A percentile compares a stretch with the other conserved stretches of the same genome.
phyloP scores from a whole-genome alignment of 1,140 invertebrate species.

The Macrobrachium rosenbergii region DNA sequence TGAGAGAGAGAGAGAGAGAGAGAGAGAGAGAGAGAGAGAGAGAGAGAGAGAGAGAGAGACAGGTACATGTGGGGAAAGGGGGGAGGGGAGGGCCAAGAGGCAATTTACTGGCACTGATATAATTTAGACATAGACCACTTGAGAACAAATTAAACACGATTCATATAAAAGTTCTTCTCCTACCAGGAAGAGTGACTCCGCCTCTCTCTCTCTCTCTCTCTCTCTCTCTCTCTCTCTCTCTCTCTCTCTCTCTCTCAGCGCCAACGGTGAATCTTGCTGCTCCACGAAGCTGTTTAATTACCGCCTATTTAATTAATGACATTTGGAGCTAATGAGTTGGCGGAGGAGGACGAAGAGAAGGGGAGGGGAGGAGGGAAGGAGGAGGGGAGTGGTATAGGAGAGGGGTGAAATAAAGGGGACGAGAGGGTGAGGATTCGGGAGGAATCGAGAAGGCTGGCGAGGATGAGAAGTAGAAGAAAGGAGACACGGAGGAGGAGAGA shows the following conservation, averaged over 20 bases:
- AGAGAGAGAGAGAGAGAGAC: not conserved
- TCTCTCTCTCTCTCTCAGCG: no score
- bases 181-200: no score
- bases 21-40: not conserved
- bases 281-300: constrained; percentile 45
- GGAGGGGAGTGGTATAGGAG: not conserved
- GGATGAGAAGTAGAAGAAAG: not conserved
- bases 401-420: not conserved
- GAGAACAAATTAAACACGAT: constrained; percentile 47
- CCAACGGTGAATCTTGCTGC: no score
- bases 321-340: constrained; percentile 36
- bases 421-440: not conserved
- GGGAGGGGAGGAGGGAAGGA: not conserved
- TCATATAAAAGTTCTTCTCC: constrained; percentile 39
- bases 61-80: not conserved
- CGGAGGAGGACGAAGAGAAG: not conserved
- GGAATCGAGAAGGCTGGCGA: not conserved
- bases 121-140: constrained; percentile 15
- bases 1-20: not conserved
- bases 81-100: not conserved
- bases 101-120: not conserved
- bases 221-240: no score
- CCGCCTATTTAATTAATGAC: constrained; percentile 47
- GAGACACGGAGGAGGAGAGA: not conserved
- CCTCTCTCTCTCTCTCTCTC: no score